phyloP scores from a whole-genome alignment of 2,888 invertebrate genomes.

The Ochropacha duplaris region DNA sequence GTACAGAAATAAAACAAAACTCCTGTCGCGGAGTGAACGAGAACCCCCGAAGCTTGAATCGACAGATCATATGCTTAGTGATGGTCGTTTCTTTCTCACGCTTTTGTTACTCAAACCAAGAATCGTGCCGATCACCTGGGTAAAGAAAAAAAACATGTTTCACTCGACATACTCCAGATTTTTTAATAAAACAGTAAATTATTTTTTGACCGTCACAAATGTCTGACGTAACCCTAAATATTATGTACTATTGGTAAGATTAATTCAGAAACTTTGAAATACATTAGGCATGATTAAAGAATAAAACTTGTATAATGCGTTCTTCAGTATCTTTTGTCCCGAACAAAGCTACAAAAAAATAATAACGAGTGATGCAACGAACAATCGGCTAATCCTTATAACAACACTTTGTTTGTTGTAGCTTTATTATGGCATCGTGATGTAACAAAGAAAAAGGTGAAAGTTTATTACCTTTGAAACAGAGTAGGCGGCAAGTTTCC shows the following conservation, averaged over 20 bases:
- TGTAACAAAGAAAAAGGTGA: conserved; percentile 5
- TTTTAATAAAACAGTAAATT: background rate
- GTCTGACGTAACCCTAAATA: background rate
- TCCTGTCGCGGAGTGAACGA: conserved; percentile 72
- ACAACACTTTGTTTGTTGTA: background rate
- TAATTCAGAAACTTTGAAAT: no score
- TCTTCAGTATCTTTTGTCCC: background rate
- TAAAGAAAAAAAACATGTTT: conserved; percentile 19
- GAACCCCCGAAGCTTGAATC: conserved; percentile 35
- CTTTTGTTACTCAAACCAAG: conserved; percentile 90
- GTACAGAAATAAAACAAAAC: conserved; percentile 68
- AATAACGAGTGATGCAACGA: background rate
- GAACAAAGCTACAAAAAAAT: background rate
- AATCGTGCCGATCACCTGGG: conserved; percentile 87
- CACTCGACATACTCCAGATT: background rate
- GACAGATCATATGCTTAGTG: conserved; percentile 87
- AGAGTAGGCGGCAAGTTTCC: conserved; percentile 89
- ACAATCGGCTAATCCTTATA: background rate
- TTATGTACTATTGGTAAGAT: no score
- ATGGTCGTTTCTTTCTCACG: conserved; percentile 90
- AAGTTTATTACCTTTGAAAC: conserved; percentile 85
- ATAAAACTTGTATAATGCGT: background rate
- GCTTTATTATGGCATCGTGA: conserved; percentile 4
- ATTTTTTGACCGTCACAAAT: background rate
- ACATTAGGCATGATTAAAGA: no score